A percentile compares a stretch with the other conserved stretches of the same genome.
phyloP scores from a whole-genome alignment of 92 coral and sea anemone species.

The Zoanthus sansibaricus region DNA sequence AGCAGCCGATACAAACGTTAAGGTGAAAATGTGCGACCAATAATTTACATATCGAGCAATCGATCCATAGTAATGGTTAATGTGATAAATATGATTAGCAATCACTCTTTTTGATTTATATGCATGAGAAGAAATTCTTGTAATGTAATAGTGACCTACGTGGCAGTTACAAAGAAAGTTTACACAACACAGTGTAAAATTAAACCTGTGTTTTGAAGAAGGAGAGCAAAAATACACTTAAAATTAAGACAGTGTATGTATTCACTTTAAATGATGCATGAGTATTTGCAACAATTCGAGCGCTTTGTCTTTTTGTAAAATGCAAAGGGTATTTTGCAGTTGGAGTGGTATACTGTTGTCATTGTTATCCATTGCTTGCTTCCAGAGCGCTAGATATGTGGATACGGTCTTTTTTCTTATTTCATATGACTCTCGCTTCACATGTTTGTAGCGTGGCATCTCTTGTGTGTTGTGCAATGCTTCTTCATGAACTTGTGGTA shows the following conservation, averaged over 20 bases:
- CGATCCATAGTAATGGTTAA: too few species aligned
- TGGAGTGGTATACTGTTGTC: not conserved
- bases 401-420: not conserved
- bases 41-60: too few species aligned
- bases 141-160: too few species aligned
- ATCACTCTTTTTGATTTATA: too few species aligned
- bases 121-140: too few species aligned
- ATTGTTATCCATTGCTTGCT: not conserved
- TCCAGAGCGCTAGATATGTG: not conserved
- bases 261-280: not conserved
- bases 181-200: too few species aligned
- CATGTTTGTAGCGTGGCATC: not conserved
- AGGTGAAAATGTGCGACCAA: too few species aligned
- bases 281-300: not conserved
- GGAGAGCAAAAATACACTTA: too few species aligned
- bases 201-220: too few species aligned
- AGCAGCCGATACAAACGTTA: too few species aligned
- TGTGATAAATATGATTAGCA: too few species aligned
- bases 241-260: not conserved
- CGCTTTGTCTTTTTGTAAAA: not conserved
- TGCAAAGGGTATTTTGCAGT: not conserved
- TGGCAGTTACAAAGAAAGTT: too few species aligned
- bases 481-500: not conserved
- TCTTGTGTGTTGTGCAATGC: not conserved
- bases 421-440: not conserved